phyloP scores from a whole-genome alignment of 2,113 vertebrate genomes.

The Poeciliopsis occidentalis region DNA sequence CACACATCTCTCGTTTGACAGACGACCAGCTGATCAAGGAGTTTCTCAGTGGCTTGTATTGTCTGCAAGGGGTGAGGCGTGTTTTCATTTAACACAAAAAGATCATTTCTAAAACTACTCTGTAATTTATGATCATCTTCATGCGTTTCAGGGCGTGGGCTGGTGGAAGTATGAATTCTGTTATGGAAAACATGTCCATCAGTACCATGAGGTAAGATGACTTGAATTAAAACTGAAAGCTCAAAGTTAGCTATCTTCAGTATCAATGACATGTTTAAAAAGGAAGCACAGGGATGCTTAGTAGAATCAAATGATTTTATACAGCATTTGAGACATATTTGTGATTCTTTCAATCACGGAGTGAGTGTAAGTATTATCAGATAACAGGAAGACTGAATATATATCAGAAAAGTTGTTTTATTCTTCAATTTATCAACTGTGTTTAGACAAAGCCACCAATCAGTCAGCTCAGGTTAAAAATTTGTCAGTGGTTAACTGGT shows the following conservation, averaged over 20 bases:
- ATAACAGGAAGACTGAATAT: neutral
- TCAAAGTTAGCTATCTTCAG: neutral
- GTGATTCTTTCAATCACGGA: neutral
- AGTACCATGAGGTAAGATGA: slow-evolving; percentile 92
- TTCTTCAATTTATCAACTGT: no score
- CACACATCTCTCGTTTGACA: slow-evolving; percentile 96
- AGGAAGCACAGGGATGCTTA: neutral
- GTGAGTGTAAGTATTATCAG: neutral
- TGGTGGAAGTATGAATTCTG: slow-evolving; percentile 99
- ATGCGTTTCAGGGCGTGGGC: slow-evolving; percentile 88
- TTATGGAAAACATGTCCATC: slow-evolving; percentile 95
- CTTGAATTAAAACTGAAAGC: neutral
- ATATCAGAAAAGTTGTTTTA: no score
- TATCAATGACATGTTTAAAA: neutral
- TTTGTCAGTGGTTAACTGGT: no score
- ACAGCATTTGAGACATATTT: neutral
- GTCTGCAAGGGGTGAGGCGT: slow-evolving; percentile 93
- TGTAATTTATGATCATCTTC: neutral
- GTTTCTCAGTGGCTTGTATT: slow-evolving; percentile 97
- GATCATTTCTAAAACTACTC: neutral
- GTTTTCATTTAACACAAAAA: neutral
- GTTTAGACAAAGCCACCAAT: neutral
- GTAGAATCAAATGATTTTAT: neutral
- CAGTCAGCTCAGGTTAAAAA: neutral
- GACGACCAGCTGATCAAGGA: slow-evolving; percentile 97